A percentile compares a stretch with the other conserved stretches of the same genome.
Evolutionary conservation across 2,888 invertebrate species (phyloP).

Genomic region (Eulithis testata): DNA sequence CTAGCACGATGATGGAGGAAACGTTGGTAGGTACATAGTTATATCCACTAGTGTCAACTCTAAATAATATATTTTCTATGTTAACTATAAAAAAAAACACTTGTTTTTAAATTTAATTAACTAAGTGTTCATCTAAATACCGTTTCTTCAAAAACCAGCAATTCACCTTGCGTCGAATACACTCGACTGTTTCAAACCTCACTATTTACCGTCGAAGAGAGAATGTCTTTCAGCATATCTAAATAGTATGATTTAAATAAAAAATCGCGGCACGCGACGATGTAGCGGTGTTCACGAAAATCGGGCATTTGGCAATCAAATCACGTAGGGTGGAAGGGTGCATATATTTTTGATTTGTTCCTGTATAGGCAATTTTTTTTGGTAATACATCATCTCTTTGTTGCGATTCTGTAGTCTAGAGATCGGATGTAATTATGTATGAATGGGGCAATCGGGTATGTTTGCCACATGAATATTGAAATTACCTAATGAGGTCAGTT

Average conservation of each 20-base stretch:
- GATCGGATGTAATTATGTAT: conserved; percentile 41
- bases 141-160: conserved; percentile 39
- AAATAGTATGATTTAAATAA: conserved; percentile 83
- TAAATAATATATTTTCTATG: too few relatives aligned
- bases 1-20: too few relatives aligned
- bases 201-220: conserved; percentile 66
- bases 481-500: neutral
- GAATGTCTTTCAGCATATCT: conserved; percentile 75
- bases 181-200: conserved; percentile 60
- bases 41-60: too few relatives aligned
- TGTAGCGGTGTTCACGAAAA: conserved; percentile 75
- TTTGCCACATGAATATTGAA: conserved; percentile 7
- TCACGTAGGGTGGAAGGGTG: conserved; percentile 81
- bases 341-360: conserved; percentile 84
- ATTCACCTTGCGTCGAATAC: conserved; percentile 54
- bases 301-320: conserved; percentile 68
- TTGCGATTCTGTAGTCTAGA: conserved; percentile 43
- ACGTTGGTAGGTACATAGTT: too few relatives aligned
- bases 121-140: too few relatives aligned
- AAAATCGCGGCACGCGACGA: conserved; percentile 80
- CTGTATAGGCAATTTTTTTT: conserved; percentile 76
- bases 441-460: conserved; percentile 13
- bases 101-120: too few relatives aligned
- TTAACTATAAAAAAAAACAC: too few relatives aligned
- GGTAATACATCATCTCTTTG: conserved; percentile 63